Evolutionary conservation across 2,888 invertebrate genomes (phyloP).

Genomic region (Dascillus cervinus): DNA sequence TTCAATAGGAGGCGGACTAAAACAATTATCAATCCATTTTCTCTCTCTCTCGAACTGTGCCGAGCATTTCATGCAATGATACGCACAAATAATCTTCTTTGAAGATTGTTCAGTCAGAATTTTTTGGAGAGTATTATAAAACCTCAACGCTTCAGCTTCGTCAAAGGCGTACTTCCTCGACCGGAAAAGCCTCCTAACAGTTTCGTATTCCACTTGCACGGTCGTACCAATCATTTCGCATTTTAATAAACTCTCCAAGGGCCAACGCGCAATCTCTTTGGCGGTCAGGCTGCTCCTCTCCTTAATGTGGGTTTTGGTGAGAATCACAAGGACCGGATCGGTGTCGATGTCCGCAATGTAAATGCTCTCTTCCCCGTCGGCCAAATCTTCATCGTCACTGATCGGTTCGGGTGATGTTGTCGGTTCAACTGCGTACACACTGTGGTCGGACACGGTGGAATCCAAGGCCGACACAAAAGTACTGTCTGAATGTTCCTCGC

Average conservation of each 20-base stretch:
- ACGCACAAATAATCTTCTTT: constrained; percentile 45
- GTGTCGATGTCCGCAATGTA: constrained; percentile 34
- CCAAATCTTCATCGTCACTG: constrained; percentile 22
- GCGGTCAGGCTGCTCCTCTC: constrained; percentile 34
- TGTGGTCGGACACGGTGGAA: constrained; percentile 9
- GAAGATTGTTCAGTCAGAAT: constrained; percentile 25
- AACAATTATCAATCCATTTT: constrained; percentile 11
- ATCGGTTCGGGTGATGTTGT: constrained; percentile 3
- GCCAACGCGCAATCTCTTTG: constrained; percentile 41
- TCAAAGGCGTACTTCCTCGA: constrained; percentile 52
- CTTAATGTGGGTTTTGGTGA: constrained; percentile 34
- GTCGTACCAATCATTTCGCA: constrained; percentile 37
- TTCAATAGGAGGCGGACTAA: constrained; percentile 6
- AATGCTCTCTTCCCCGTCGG: constrained; percentile 34
- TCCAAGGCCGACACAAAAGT: constrained; percentile 14
- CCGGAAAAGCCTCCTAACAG: constrained; percentile 49
- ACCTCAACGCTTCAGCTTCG: constrained; percentile 46
- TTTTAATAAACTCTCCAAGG: constrained; percentile 44
- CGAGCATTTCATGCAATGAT: constrained; percentile 56
- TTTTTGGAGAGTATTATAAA: constrained; percentile 26
- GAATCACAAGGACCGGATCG: constrained; percentile 35
- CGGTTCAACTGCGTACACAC: constrained; percentile 11
- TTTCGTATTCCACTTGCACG: constrained; percentile 54
- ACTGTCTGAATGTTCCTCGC: constrained; percentile 10
- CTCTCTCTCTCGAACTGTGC: constrained; percentile 51